phyloP scores from a whole-genome alignment of 2,888 invertebrate species.

The Nemotelus nigrinus region DNA sequence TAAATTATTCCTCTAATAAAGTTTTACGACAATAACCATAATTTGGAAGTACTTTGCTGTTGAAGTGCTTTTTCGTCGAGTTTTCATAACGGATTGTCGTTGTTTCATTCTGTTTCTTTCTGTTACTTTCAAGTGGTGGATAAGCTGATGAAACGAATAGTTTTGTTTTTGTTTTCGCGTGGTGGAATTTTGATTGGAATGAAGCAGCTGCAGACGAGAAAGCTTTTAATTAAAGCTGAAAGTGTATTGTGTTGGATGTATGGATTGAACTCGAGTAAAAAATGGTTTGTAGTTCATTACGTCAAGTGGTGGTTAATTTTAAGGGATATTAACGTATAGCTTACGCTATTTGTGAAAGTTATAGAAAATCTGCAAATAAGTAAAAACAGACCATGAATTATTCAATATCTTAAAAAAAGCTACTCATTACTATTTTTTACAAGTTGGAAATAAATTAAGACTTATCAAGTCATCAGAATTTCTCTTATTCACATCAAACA shows the following conservation, averaged over 20 bases:
- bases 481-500: no score
- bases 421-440: no score
- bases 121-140: neutral
- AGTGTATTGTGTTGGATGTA: neutral
- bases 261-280: no score
- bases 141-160: neutral
- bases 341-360: no score
- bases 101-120: neutral
- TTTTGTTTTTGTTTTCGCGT: neutral
- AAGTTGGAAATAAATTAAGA: no score
- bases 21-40: constrained; percentile 45
- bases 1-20: constrained; percentile 44
- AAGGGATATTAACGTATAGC: no score
- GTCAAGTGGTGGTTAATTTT: no score
- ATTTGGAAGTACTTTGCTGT: constrained; percentile 42
- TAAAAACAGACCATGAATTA: no score
- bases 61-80: constrained; percentile 40
- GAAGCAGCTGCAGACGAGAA: neutral
- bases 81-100: constrained; percentile 37
- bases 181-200: neutral
- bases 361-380: no score
- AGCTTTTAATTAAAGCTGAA: constrained; percentile 1
- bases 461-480: no score
- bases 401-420: no score
- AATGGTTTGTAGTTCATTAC: no score